These are phyloP conservation scores for Proterorhinus semilunaris DNA, from an alignment of 2,113 vertebrate genomes.

Conservation along the genomic window DNA sequence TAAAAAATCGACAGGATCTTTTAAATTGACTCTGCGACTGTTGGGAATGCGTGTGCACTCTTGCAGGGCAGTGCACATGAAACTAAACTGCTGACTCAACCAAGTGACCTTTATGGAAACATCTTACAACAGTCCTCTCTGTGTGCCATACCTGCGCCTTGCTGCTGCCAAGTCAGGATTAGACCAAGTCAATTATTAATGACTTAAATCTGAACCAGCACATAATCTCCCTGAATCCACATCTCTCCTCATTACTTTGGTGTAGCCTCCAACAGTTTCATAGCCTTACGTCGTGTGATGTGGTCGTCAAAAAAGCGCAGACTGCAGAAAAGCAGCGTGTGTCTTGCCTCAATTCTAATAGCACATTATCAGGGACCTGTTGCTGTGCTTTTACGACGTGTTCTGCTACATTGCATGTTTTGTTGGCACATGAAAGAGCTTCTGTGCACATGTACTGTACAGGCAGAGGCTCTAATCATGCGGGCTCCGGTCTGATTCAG, in stretches of 20 bases:
- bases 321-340: slow-evolving; percentile 43
- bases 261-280: background rate
- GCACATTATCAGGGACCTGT: slow-evolving; percentile 48
- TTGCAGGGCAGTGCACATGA: background rate
- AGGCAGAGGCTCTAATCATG: slow-evolving; percentile 43
- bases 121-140: slow-evolving; percentile 1
- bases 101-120: slow-evolving; percentile 1
- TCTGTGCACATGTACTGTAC: slow-evolving; percentile 24
- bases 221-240: background rate
- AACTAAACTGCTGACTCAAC: slow-evolving; percentile 10
- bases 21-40: too few species aligned
- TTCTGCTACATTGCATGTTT: slow-evolving; percentile 58
- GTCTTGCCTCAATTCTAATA: slow-evolving; percentile 34
- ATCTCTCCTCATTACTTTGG: background rate
- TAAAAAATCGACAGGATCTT: too few species aligned
- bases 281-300: background rate
- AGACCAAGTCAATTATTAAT: background rate
- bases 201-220: background rate
- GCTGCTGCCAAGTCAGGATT: background rate
- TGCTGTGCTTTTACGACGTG: slow-evolving; percentile 56
- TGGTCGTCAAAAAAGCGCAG: slow-evolving; percentile 13
- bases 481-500: slow-evolving; percentile 47
- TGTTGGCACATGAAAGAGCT: slow-evolving; percentile 63
- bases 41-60: too few species aligned
- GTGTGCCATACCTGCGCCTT: background rate